Evolutionary conservation across 2,113 vertebrate genomes (phyloP), one percentile per base, ranked within the genome.

Genomic region (Tamias sibiricus): DNA sequence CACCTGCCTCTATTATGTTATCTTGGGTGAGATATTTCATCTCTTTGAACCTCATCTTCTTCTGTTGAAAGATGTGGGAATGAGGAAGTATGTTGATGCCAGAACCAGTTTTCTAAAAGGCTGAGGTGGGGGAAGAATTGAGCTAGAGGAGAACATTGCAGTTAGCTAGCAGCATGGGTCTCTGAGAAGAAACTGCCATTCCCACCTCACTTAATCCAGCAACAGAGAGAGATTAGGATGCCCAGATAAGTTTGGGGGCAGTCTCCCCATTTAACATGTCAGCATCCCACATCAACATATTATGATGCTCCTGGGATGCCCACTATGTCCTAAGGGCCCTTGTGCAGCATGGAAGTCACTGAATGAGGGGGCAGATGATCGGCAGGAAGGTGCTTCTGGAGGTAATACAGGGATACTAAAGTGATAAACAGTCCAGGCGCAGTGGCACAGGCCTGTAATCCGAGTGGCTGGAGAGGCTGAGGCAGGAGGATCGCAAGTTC

Each of bases 31-130:
- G 37, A 80, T 80, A 91, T 47, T 91, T 85, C 42, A 75, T 19
- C 44, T 91, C 81, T 87, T 62, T 74, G 35, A 88, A 42, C 72
- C 77, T 54, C 52, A 72, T 92, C 74, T 80, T 92, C 74, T 80
- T 89, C 80, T 80, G 40, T 9, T 80, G 47, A 90, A 49, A 85
- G 17, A 64, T n/a, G 17, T 28, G 57, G 62, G 49, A 90, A 62
- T 44, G 64, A 81, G 40, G 68, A 88, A 14, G 32, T 57, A 13
- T 57, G 26, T 54, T 37, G 4, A 66, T n/a, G 49, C 64, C 49
- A 90, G 79, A 69, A 52, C 10, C 26, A 49, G 1, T 69, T 79
- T 97, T 42, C 76, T 64, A 79, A 35, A 94, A 87, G 64, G 28
- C 74, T 52, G 30, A 32, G 20, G 14, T 68, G 17, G 47, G 40